Evolutionary conservation across 2,888 invertebrate genomes (phyloP), one percentile per base, ranked within the genome.

Genomic region (Tenthredo livida): DNA sequence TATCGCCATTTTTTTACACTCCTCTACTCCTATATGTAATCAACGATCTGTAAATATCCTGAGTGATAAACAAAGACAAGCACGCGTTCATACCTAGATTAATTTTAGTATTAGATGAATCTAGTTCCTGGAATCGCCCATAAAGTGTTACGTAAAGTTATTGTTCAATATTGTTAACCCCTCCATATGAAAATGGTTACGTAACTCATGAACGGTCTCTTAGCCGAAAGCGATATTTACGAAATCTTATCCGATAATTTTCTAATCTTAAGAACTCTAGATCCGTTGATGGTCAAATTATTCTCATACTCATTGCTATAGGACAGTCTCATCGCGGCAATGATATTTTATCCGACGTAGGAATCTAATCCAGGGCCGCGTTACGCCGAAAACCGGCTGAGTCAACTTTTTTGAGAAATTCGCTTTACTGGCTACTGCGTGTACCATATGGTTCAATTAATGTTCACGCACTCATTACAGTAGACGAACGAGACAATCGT

Each of bases 211-310:
- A 54, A 54, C 54, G n/a, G 6, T 54, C 17, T 54, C n/a, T 54
- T n/a, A 54, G n/a, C n/a, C 54, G 54, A n/a, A n/a, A 54, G n/a
- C n/a, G 54, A n/a, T 54, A 54, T 5, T n/a, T n/a, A 54, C 54
- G n/a, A 54, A 54, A 54, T 54, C 54, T 54, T 54, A n/a, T 54
- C 54, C 54, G n/a, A 54, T 54, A 6, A 54, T 54, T 54, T 54
- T 54, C 54, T 54, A 54, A 54, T 54, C 54, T 54, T n/a, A n/a
- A n/a, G 7, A 54, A 54, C n/a, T 54, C 54, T 54, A 54, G 7
- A n/a, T 54, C 54, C n/a, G 54, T n/a, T 54, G n/a, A 54, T n/a
- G 54, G 54, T 54, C 54, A n/a, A 54, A 54, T 54, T n/a, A 54
- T 54, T 54, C n/a, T 54, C n/a, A 54, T 54, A 54, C n/a, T n/a